Evolutionary conservation across 2,888 invertebrate genomes (phyloP).

Genomic region (Archips crataeganus): DNA sequence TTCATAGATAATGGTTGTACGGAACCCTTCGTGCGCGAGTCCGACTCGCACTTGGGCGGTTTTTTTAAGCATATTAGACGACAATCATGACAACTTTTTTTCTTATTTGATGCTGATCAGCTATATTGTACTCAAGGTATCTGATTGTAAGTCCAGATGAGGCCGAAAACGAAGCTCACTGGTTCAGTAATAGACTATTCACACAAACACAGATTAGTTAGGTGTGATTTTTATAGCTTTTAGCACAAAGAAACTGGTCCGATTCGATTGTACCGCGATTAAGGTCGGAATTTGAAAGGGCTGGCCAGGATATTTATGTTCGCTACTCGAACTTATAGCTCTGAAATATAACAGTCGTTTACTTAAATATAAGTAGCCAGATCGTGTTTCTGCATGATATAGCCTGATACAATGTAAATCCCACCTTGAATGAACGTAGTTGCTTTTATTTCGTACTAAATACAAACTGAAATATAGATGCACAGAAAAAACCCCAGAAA

Average conservation of each 20-base stretch:
- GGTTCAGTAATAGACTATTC: background rate
- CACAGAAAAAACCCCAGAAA: too few relatives aligned
- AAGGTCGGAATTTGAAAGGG: slow-evolving; percentile 83
- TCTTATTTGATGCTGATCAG: too few relatives aligned
- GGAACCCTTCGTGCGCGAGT: too few relatives aligned
- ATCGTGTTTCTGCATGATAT: slow-evolving; percentile 4
- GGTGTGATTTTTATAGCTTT: slow-evolving; percentile 26
- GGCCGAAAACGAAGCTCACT: too few relatives aligned
- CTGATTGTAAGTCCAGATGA: too few relatives aligned
- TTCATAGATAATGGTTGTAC: too few relatives aligned
- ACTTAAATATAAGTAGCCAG: slow-evolving; percentile 7
- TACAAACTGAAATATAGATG: too few relatives aligned
- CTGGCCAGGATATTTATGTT: slow-evolving; percentile 65
- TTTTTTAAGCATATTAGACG: too few relatives aligned
- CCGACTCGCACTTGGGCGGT: too few relatives aligned
- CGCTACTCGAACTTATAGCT: slow-evolving; percentile 44
- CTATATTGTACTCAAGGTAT: too few relatives aligned
- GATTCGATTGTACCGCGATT: slow-evolving; percentile 48
- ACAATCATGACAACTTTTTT: too few relatives aligned
- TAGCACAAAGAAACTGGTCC: slow-evolving; percentile 69
- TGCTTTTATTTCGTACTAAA: too few relatives aligned
- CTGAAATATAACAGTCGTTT: slow-evolving; percentile 34
- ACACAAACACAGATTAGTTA: background rate
- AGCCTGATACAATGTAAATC: background rate
- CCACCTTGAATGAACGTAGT: background rate